These are phyloP conservation scores for Lepus timidus DNA, from an alignment of 2,113 vertebrate species.

Conservation along the genomic window DNA sequence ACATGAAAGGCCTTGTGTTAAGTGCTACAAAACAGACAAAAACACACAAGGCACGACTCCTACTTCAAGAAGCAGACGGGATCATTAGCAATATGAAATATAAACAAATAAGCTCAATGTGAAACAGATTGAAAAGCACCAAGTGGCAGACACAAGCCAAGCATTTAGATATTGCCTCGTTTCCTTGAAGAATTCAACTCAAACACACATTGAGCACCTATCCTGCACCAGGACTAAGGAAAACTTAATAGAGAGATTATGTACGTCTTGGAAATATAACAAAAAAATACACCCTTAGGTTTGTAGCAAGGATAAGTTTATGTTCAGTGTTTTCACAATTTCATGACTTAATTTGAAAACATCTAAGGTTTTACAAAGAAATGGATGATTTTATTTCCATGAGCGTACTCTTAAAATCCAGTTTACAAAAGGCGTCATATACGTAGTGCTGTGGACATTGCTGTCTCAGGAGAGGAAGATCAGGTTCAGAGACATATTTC, in stretches of 20 bases:
- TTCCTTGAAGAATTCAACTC: not conserved
- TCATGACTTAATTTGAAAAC: slow-evolving; percentile 28
- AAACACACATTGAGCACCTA: not conserved
- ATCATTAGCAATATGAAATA: not conserved
- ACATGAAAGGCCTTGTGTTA: not conserved
- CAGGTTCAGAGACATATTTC: not conserved
- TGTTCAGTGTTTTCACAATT: not conserved
- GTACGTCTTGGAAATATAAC: slow-evolving; percentile 8
- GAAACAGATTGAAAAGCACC: not conserved
- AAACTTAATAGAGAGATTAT: not conserved
- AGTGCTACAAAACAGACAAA: not conserved
- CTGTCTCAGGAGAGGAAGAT: not conserved
- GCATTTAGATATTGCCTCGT: not conserved
- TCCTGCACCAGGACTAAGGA: not conserved
- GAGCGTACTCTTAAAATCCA: not conserved
- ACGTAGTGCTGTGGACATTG: not conserved
- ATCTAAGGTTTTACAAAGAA: not conserved
- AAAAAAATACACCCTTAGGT: not conserved
- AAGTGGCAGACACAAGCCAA: not conserved
- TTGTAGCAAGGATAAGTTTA: not conserved
- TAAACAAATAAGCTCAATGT: not conserved
- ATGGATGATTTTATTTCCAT: not conserved
- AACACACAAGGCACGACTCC: not conserved
- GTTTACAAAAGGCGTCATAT: not conserved
- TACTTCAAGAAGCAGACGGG: not conserved